phyloP scores from a whole-genome alignment of 2,797 vertebrate genomes.

The Gymnothorax javanicus region DNA sequence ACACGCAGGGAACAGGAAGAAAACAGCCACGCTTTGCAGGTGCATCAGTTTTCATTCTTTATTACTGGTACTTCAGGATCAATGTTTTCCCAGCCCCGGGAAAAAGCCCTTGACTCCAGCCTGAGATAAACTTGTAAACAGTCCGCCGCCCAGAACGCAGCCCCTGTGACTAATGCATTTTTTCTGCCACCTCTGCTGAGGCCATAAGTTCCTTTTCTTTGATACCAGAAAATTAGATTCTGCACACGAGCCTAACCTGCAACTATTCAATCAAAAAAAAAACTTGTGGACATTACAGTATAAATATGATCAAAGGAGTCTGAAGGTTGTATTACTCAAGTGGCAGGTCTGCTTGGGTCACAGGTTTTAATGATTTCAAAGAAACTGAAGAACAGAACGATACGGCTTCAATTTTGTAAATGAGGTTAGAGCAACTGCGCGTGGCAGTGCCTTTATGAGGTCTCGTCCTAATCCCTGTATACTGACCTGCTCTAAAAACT shows the following conservation, averaged over 20 bases:
- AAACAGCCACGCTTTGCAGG: slow-evolving; percentile 24
- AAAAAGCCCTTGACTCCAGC: slow-evolving; percentile 52
- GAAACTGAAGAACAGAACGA: not conserved
- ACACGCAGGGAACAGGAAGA: not conserved
- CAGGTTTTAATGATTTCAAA: slow-evolving; percentile 3
- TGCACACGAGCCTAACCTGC: not conserved
- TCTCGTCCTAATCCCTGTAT: not conserved
- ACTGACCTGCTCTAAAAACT: not conserved
- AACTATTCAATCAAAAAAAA: slow-evolving; percentile 13
- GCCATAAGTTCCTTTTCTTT: slow-evolving; percentile 41
- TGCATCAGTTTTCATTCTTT: slow-evolving; percentile 66
- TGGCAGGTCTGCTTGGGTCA: slow-evolving; percentile 12
- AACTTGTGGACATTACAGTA: not conserved
- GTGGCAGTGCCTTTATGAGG: not conserved
- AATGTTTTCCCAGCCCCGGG: slow-evolving; percentile 54
- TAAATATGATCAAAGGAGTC: slow-evolving; percentile 26
- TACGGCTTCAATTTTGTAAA: not conserved
- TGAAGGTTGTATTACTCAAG: not conserved
- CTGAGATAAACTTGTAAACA: slow-evolving; percentile 66
- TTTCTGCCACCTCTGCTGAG: slow-evolving; percentile 51
- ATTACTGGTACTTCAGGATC: slow-evolving; percentile 60
- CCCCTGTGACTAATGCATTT: slow-evolving; percentile 63
- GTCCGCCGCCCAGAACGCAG: slow-evolving; percentile 54
- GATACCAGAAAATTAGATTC: slow-evolving; percentile 22
- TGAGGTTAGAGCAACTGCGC: not conserved